Percentiles rank a stretch among this genome's conserved stretches.
phyloP scores from a whole-genome alignment of 2,113 vertebrate genomes.

The Noctilio leporinus region DNA sequence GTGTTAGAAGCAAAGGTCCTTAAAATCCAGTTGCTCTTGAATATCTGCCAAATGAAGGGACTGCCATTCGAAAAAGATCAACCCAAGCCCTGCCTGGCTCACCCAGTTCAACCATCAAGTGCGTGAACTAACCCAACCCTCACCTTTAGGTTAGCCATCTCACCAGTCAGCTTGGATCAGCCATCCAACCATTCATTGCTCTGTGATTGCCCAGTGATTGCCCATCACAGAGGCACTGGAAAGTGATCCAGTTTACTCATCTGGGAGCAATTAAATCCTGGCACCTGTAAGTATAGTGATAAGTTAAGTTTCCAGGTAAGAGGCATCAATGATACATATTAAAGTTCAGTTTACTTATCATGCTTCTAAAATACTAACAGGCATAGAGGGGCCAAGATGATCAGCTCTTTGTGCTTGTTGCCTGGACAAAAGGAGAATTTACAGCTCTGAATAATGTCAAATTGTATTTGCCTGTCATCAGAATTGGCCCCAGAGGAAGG shows the following conservation, averaged over 20 bases:
- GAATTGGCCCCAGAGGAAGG: constrained; percentile 38
- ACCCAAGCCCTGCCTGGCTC: not conserved
- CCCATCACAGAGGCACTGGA: not conserved
- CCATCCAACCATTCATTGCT: not conserved
- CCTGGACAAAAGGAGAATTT: not conserved
- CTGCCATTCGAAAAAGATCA: not conserved
- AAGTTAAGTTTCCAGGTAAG: not conserved
- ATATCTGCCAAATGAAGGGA: not conserved
- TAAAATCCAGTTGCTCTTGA: not conserved
- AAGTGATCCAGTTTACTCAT: not conserved
- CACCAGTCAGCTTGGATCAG: not conserved
- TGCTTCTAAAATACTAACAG: not conserved
- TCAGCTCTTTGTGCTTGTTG: not conserved
- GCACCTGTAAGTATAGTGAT: not conserved
- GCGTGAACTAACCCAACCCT: not conserved
- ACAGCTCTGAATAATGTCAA: constrained; percentile 28
- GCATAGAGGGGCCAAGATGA: not conserved
- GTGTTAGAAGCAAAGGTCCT: not conserved
- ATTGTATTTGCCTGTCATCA: constrained; percentile 19
- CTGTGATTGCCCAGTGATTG: not conserved
- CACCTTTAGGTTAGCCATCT: not conserved
- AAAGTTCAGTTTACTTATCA: not conserved
- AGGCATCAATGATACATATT: not conserved
- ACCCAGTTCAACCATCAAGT: not conserved
- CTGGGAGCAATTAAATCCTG: not conserved